Evolutionary conservation across 2,797 vertebrate genomes (phyloP), one percentile per base, ranked within the genome.

Genomic region (Hydrocynus forskahlii): DNA sequence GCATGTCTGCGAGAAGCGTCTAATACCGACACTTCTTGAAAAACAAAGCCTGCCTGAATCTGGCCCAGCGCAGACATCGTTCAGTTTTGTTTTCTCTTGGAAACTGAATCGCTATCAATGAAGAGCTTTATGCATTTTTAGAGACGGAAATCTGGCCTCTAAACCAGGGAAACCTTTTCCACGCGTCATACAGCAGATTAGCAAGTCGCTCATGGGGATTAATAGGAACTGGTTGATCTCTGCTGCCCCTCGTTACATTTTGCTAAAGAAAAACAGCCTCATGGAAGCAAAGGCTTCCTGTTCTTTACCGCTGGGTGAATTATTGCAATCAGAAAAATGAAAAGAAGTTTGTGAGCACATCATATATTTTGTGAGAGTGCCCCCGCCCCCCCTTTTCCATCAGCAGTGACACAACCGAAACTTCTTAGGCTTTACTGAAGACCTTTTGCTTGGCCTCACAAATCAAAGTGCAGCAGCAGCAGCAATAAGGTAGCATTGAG

Each of bases 401-500:
- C 70, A 83, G 54, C 62, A 71, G 75, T 59, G 85, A 82, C 84
- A 84, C 78, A 76, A 80, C 74, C 54, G 80, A 82, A 83, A 87
- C 73, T 80, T 80, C 78, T 85, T 74, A 76, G 82, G 72, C 84
- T 69, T 79, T 81, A 64, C 78, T 35, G 19, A 63, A 79, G 91
- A 93, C 91, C 91, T 92, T 94, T 92, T 91, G 90, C 92, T 94
- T 94, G 91, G 92, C 92, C 90, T 90, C 78, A 60, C 87, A 84
- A 86, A 92, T 92, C 91, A 92, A 93, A 93, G 89, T 90, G n/a
- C n/a, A n/a, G 88, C 90, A 75, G 89, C 84, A 89, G 91, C 85
- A 90, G 90, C 89, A 93, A 95, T 93, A 94, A 94, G 92, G 94
- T 94, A 89, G 91, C 92, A 93, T 94, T 95, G 92, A 94, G 91